Evolutionary conservation across 2,113 vertebrate species (phyloP), one percentile per base, ranked within the genome.

Genomic region (Oophaga pumilio): DNA sequence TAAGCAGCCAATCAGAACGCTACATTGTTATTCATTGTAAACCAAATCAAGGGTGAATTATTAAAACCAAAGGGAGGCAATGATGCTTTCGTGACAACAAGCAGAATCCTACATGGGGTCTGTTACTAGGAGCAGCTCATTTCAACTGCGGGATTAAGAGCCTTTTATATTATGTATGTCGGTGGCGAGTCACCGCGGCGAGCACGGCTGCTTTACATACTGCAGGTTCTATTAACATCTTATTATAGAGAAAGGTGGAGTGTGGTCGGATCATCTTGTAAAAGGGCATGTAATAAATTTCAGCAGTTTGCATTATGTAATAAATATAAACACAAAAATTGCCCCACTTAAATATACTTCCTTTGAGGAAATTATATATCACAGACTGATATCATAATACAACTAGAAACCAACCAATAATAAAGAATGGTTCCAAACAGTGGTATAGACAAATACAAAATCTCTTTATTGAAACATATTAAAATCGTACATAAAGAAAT

Each of bases 11-110:
- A 69, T 86, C 76, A 79, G 85, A 86, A 86, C 76, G 52, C 76
- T 33, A 86, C 85, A 69, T 79, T 60, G 50, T 79, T 86, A 50
- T 86, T 66, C 62, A 79, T 69, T 56, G 60, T 87, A 71, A 87
- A 60, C 64, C 66, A 87, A 87, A 81, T 86, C 50, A 86, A 69
- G 76, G 85, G 73, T 71, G 85, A 81, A 87, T 71, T 87, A 81
- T 71, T 87, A 81, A 71, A 84, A 68, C 43, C 80, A 68, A 66
- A 82, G 80, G 60, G 33, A 82, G 20, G 43, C 50, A 56, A 82
- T 82, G 64, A 71, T 71, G 82, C 43, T 56, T 56, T 52, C 11
- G 66, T 71, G 66, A 84, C 82, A 84, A 84, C 82, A 84, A 69
- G 66, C 82, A 17, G n/a, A 69, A 84, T 71, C 52, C 66, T 71